Base-by-base conservation (phyloP, 2,888 invertebrate species). In the Amphimallon solstitiale region DNA sequence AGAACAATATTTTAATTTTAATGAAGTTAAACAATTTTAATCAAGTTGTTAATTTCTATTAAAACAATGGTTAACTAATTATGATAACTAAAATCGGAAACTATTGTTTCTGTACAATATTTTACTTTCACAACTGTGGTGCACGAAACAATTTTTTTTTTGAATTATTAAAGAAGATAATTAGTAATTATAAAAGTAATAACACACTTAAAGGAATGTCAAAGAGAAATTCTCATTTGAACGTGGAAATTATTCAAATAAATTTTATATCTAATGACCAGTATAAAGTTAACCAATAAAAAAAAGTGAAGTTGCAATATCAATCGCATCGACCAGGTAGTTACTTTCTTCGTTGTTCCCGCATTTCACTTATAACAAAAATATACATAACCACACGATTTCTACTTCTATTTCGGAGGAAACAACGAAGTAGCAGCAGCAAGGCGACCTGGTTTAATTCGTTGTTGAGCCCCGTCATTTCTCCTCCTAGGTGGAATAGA, bases 381-480 rank as follows among this genome's bases (percentile, higher is more conserved):
- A 72, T 67, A 64, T 37, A 60, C 64, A 62, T 63, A 68, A 72
- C 64, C 35, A 60, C 66, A 60, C 65, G 69, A 72, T 72, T 73
- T 74, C 72, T 72, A 72, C 67, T 43, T 29, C 43, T 29, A 74
- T 72, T 54, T 51, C 52, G 21, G 29, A 37, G 40, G 71, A 67
- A 72, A 75, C 75, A 74, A 74, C 73, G 15, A 37, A 34, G 71
- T 67, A 72, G 74, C 75, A 74, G 74, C 73, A 70, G 71, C 71
- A 68, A 69, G 67, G 66, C 77, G 77, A 77, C 78, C 78, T 76
- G 75, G 74, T 77, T 78, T 72, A 71, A 73, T 74, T 74, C 71
- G 69, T 68, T 70, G 70, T 70, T 68, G 66, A 71, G 59, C 72
- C 71, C 72, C 68, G 71, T 72, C 69, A 73, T 74, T 72, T 70